A percentile compares a stretch with the other conserved stretches of the same genome.
Conservation (phyloP, 2,113 vertebrate species). For the Pao palembangensis region DNA sequence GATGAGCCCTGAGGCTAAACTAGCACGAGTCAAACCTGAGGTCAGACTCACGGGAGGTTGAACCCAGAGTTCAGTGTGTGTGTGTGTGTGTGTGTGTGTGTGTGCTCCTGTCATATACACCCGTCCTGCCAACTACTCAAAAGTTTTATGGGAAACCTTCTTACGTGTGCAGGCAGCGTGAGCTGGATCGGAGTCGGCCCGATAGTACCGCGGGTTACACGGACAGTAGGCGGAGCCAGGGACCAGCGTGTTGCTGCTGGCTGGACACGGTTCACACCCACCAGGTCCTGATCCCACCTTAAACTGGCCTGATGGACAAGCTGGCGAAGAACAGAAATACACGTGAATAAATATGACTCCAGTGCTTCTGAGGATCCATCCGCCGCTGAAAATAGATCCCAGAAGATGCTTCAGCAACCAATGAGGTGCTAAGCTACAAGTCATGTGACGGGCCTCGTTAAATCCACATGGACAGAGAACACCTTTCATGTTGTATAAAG, state of each 20-base stretch:
- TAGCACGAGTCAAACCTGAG: no score
- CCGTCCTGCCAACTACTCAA: no score
- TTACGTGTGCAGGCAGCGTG: constrained; percentile 76
- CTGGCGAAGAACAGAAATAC: constrained; percentile 40
- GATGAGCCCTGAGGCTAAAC: no score
- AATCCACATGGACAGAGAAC: not conserved
- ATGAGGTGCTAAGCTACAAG: not conserved
- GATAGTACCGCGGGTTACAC: constrained; percentile 72
- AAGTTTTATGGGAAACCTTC: constrained; percentile 12
- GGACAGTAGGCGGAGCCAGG: constrained; percentile 71
- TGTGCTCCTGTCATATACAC: no score
- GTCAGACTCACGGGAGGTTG: no score
- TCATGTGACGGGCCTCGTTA: not conserved
- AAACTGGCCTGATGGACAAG: constrained; percentile 71
- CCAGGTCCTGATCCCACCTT: constrained; percentile 70
- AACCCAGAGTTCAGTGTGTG: no score
- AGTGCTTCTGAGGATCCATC: not conserved
- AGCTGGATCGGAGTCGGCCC: constrained; percentile 63
- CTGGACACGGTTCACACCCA: constrained; percentile 72
- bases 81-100: no score
- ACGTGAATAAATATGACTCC: not conserved
- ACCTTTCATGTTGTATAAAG: not conserved
- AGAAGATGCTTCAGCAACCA: not conserved
- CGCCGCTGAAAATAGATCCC: not conserved
- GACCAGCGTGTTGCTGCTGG: constrained; percentile 63